These are phyloP conservation scores for Drosophila multiciliata DNA, from an alignment of 2,888 invertebrate genomes.

Conservation along the genomic window DNA sequence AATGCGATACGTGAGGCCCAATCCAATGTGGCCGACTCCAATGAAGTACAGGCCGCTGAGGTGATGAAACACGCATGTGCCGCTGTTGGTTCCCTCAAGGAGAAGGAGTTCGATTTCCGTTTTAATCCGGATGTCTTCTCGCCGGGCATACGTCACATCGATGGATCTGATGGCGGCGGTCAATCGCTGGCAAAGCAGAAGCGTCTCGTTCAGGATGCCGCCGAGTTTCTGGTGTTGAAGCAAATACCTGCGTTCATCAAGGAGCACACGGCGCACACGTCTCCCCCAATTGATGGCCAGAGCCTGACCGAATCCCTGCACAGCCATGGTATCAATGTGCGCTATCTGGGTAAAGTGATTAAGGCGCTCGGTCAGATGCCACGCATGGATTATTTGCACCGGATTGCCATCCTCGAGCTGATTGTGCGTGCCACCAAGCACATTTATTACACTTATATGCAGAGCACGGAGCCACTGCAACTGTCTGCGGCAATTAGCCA, in stretches of 20 bases:
- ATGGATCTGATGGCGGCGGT: conserved; percentile 87
- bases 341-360: conserved; percentile 96
- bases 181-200: conserved; percentile 92
- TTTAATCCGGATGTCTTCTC: conserved; percentile 99
- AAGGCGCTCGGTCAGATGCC: conserved; percentile 91
- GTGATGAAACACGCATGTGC: conserved; percentile 95
- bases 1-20: conserved; percentile 81
- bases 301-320: conserved; percentile 97
- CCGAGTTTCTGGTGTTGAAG: conserved; percentile 95
- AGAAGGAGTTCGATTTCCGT: conserved; percentile 97
- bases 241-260: conserved; percentile 98
- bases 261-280: conserved; percentile 95
- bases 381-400: conserved; percentile 93
- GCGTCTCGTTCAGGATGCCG: conserved; percentile 96
- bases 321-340: conserved; percentile 97
- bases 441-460: conserved; percentile 95
- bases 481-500: conserved; percentile 96
- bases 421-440: conserved; percentile 96
- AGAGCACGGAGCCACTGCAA: conserved; percentile 93
- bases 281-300: conserved; percentile 97
- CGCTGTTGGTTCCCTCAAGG: conserved; percentile 97
- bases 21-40: conserved; percentile 86
- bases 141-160: conserved; percentile 94
- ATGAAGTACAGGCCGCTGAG: conserved; percentile 91
- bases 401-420: conserved; percentile 95